A percentile compares a stretch with the other conserved stretches of the same genome.
These are phyloP conservation scores for Labeo catla DNA, from an alignment of 2,113 vertebrate genomes.

Conservation along the genomic window DNA sequence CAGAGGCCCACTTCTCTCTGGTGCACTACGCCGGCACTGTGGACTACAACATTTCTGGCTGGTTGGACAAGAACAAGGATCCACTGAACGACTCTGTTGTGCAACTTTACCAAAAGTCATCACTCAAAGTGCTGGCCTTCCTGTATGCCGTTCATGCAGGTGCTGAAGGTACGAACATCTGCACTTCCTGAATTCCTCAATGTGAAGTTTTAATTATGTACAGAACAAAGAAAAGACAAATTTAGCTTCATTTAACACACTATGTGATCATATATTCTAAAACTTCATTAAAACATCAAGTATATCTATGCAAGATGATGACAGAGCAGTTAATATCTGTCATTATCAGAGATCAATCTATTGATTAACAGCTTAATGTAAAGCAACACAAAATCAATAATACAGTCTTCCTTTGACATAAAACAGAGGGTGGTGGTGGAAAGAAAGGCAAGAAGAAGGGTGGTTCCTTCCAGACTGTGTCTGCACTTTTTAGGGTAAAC, in stretches of 20 bases:
- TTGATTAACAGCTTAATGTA: too few species aligned
- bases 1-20: too few species aligned
- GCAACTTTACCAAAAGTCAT: neutral
- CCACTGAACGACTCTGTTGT: neutral
- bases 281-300: neutral
- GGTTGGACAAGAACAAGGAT: slow-evolving; percentile 10
- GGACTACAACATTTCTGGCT: neutral
- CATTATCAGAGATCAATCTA: too few species aligned
- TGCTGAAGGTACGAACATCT: neutral
- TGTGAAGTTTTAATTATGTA: too few species aligned
- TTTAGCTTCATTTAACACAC: too few species aligned
- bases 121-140: neutral
- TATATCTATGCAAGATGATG: too few species aligned
- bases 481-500: slow-evolving; percentile 86
- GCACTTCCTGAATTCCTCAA: neutral
- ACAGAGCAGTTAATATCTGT: too few species aligned
- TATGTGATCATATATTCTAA: slow-evolving; percentile 44
- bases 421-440: slow-evolving; percentile 40
- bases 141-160: neutral
- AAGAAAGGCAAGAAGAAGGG: slow-evolving; percentile 96
- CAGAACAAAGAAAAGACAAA: too few species aligned
- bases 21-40: too few species aligned
- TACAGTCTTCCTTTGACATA: too few species aligned
- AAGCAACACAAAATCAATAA: too few species aligned
- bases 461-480: slow-evolving; percentile 95